Conservation (phyloP, 2,797 vertebrate species). For the Dicrostonyx torquatus region DNA sequence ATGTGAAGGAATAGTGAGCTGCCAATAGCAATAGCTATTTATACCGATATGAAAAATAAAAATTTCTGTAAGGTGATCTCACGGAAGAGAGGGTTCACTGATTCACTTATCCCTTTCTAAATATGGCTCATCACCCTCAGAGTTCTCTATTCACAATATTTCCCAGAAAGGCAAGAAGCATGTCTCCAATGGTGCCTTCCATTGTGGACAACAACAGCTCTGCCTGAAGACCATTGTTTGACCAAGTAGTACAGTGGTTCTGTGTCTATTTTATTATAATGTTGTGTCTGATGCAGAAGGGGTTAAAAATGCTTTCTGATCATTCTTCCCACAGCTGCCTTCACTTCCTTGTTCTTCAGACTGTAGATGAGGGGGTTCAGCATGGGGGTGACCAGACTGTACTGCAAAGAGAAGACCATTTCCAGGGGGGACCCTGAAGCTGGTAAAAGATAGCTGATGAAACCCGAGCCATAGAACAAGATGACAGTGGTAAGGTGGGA, state of each 20-base stretch:
- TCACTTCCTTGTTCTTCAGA: conserved; percentile 72
- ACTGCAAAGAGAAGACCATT: conserved; percentile 60
- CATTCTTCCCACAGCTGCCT: conserved; percentile 50
- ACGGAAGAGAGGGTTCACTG: not conserved
- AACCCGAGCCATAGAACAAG: conserved; percentile 68
- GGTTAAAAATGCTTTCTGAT: conserved; percentile 58
- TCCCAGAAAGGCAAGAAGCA: not conserved
- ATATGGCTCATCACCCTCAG: not conserved
- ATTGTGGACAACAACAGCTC: not conserved
- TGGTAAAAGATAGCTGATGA: conserved; percentile 69
- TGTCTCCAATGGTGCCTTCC: not conserved
- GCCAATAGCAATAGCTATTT: not conserved
- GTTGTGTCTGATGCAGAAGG: not conserved
- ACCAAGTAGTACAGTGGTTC: rapidly evolving
- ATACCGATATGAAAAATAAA: not conserved
- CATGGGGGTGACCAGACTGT: conserved; percentile 68
- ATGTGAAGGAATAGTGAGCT: not conserved
- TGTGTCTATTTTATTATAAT: not conserved
- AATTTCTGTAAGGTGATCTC: not conserved
- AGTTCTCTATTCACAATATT: not conserved
- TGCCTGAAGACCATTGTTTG: not conserved
- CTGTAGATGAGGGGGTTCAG: conserved; percentile 72
- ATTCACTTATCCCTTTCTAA: not conserved
- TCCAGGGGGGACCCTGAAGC: conserved; percentile 42
- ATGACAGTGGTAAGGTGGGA: conserved; percentile 67